Evolutionary conservation across 37 sponge, comb jelly and placozoan genomes (phyloP), one percentile per base, ranked within the genome.

Genomic region (Ephydatia muelleri): DNA sequence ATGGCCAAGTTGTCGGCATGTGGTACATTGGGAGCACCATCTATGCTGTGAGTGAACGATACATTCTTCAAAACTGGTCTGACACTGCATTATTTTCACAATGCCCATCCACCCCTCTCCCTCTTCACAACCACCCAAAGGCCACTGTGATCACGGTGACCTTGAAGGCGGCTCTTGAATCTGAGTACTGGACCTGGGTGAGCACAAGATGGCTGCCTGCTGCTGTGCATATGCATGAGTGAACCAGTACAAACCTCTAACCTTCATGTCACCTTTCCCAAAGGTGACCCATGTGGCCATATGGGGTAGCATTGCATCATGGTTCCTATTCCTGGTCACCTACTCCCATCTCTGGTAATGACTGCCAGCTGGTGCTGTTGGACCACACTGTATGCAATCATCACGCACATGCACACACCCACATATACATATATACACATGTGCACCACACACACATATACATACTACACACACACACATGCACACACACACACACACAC

Each of bases 21-120:
- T 90, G 90, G 90, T 93, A 88, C 73, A 80, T 82, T 0, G 94
- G 94, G 3, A 93, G 90, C 81, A 87, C 83, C 22, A 70, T 93
- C 49, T 93, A 93, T 83, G 86, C 94, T 22, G 94, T 93, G 64
- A 87, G 91, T 81, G 29, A 35, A 69, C 14, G 19, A 66, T 25
- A 25, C 12, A 8, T 23, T 70, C 2, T 19, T 22, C 69, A 81
- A 23, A 22, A 8, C 25, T 33, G 32, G 43, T 5, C 22, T 27
- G 43, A n/a, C n/a, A n/a, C n/a, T n/a, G n/a, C n/a, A n/a, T n/a
- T n/a, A n/a, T n/a, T n/a, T n/a, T n/a, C n/a, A n/a, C n/a, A n/a
- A n/a, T n/a, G n/a, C n/a, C 43, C 43, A 9, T 6, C 43, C 43
- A 3, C 6, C 43, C 43, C 43, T 6, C 43, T 43, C 43, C 12